Evolutionary conservation across 2,113 vertebrate species (phyloP).

Genomic region (Cyanistes caeruleus): DNA sequence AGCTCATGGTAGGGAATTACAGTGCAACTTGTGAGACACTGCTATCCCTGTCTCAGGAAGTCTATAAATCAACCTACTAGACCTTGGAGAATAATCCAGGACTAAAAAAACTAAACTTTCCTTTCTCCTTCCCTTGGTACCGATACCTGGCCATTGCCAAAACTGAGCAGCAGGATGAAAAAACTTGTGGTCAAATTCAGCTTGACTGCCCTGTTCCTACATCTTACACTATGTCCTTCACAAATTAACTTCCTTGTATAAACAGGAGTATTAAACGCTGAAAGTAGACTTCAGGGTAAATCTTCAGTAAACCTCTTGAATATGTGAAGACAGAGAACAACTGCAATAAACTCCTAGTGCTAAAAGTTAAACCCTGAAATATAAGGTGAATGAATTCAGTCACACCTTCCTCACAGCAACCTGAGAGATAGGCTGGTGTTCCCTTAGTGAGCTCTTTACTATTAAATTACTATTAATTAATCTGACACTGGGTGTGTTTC

Average conservation of each 20-base stretch:
- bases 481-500: background rate
- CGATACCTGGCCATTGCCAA: background rate
- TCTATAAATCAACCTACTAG: background rate
- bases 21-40: background rate
- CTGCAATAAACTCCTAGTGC: background rate
- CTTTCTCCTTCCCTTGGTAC: background rate
- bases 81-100: background rate
- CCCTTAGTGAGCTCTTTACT: background rate
- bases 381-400: background rate
- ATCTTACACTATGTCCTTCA: background rate
- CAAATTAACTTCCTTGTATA: background rate
- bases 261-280: background rate
- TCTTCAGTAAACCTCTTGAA: background rate
- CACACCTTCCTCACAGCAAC: background rate
- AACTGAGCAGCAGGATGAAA: background rate
- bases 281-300: background rate
- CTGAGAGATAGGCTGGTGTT: background rate
- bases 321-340: background rate
- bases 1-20: background rate
- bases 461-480: background rate
- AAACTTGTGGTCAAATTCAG: background rate
- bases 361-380: background rate
- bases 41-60: background rate
- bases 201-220: background rate
- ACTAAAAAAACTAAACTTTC: background rate